Percentiles rank a stretch among this genome's conserved stretches.
phyloP scores from a whole-genome alignment of 1,140 invertebrate genomes.

The Drosophila arawakana region DNA sequence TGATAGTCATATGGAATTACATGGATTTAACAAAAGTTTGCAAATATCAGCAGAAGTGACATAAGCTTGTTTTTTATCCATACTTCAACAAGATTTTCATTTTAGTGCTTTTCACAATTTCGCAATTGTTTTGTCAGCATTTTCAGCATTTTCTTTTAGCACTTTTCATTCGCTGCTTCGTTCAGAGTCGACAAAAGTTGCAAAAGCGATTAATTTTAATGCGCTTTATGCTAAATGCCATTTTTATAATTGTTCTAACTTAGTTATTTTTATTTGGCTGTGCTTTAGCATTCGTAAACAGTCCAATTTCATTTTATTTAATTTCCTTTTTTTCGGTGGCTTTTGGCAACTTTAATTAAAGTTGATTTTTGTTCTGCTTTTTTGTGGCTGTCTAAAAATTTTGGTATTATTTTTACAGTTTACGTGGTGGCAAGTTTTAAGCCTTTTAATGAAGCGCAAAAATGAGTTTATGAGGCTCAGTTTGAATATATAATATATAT shows the following conservation, averaged over 20 bases:
- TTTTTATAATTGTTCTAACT: conserved; percentile 8
- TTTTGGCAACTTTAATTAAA: conserved; percentile 28
- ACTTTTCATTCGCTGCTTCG: neutral
- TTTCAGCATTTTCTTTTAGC: conserved; percentile 3
- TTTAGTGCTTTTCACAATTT: neutral
- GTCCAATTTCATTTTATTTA: conserved; percentile 31
- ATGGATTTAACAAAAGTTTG: no score
- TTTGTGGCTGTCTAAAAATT: conserved; percentile 25
- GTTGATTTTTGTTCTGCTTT: conserved; percentile 18
- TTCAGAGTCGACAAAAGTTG: neutral
- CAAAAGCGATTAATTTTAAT: conserved; percentile 3
- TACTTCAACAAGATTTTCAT: neutral
- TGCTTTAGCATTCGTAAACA: neutral
- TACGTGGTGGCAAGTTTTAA: conserved; percentile 58
- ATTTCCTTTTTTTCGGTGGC: neutral
- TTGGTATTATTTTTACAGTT: conserved; percentile 27
- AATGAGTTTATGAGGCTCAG: conserved; percentile 20
- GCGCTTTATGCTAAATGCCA: conserved; percentile 15
- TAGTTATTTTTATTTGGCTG: neutral
- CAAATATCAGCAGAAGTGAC: no score
- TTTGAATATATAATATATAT: neutral
- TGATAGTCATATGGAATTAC: no score
- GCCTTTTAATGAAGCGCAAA: conserved; percentile 65
- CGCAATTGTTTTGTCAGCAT: conserved; percentile 2
- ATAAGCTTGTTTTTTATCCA: neutral